These are phyloP conservation scores for Ferrisia virgata DNA, from an alignment of 2,888 invertebrate species.

Conservation along the genomic window DNA sequence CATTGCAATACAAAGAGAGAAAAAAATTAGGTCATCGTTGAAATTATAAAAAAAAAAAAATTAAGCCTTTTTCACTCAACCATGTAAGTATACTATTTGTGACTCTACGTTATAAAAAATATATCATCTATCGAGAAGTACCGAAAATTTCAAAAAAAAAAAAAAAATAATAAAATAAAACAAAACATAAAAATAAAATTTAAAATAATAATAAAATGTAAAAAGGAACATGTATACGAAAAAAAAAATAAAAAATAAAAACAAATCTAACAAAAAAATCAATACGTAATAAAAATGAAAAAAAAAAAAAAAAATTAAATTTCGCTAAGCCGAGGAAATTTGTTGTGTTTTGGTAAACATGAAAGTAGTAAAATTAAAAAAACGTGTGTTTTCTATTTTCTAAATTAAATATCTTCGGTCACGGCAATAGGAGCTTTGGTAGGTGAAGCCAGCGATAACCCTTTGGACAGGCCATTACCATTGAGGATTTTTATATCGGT, in stretches of 20 bases:
- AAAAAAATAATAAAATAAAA: not conserved
- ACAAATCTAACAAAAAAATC: constrained; percentile 16
- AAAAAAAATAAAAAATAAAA: not conserved
- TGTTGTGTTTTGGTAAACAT: not conserved
- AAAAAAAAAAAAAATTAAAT: not conserved
- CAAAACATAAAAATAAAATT: not conserved
- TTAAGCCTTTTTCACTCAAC: not conserved
- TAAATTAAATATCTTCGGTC: constrained; percentile 8
- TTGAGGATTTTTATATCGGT: constrained; percentile 30
- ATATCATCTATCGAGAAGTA: not conserved
- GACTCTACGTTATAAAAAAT: constrained; percentile 10
- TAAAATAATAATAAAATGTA: constrained; percentile 10
- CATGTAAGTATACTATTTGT: not conserved
- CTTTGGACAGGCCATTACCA: constrained; percentile 9
- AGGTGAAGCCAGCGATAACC: constrained; percentile 13
- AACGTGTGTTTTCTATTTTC: not conserved
- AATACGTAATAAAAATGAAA: not conserved
- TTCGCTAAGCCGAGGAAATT: not conserved
- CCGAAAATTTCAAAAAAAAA: not conserved
- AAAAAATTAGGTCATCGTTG: not conserved
- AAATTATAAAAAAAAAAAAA: not conserved
- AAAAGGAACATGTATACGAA: constrained; percentile 25
- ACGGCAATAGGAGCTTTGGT: constrained; percentile 22
- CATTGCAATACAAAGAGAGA: not conserved
- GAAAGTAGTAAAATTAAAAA: not conserved